Base-by-base conservation (phyloP, 2,113 vertebrate genomes). In the Misgurnus mizolepis region DNA sequence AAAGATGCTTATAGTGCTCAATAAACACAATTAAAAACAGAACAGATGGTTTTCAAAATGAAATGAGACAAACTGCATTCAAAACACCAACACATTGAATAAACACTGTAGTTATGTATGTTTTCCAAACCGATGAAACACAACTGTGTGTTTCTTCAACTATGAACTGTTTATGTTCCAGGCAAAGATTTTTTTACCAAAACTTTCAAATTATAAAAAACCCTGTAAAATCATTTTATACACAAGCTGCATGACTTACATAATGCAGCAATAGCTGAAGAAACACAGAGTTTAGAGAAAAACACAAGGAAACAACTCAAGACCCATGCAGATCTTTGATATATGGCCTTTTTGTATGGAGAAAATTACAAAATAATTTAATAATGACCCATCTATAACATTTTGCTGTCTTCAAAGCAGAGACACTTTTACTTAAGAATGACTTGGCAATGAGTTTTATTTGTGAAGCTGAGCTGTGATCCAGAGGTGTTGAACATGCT, bases 311-410 rank as follows among this genome's bases (percentile, higher is more conserved):
- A 47, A 76, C 6, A 68, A 65, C 40, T 56, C 55, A 10, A 40
- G 17, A 64, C 8, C 41, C 82, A 77, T 76, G 82, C 78, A 80
- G 17, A 60, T n/a, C 47, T 83, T n/a, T 22, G 45, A 41, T 80
- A 65, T 47, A 55, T 14, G 22, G n/a, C 15, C 43, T 60, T 45
- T 27, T 55, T 50, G 81, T 7, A 58, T 14, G 50, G n/a, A 53
- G 43, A 56, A 41, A 67, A 18, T 7, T n/a, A 41, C 43, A 70
- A 80, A 73, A 43, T 10, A 49, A 11, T 55, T 66, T 27, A 67
- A 39, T 3, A 27, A 5, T 45, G 40, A 73, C n/a, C n/a, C 40
- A 0, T 58, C 58, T 39, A 64, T 49, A 43, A 50, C 73, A 39
- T 7, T 6, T 3, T 62, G 7, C 14, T 75, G 10, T 11, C 18